phyloP scores from a whole-genome alignment of 2,888 invertebrate genomes.

The Spatulosminthurus flaviceps region DNA sequence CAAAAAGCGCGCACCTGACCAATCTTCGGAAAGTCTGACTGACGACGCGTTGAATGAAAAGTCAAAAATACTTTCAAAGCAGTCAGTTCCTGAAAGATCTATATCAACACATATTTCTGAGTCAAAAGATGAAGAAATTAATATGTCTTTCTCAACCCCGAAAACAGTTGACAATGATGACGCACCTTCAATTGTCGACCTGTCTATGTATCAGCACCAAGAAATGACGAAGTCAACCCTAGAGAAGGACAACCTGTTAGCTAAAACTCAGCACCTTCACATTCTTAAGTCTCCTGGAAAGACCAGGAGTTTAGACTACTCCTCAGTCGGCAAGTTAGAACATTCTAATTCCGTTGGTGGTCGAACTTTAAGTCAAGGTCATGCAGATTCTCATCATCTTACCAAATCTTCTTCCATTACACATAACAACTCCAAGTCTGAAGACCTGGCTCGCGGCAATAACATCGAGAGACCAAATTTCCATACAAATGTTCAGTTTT shows the following conservation, averaged over 20 bases:
- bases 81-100: conserved; percentile 24
- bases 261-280: conserved; percentile 28
- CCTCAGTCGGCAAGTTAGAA: background rate
- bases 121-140: conserved; percentile 36
- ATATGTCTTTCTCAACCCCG: conserved; percentile 51
- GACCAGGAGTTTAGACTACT: conserved; percentile 48
- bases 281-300: conserved; percentile 44
- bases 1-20: background rate
- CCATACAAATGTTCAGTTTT: conserved; percentile 66
- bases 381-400: background rate
- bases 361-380: conserved; percentile 3
- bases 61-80: conserved; percentile 16
- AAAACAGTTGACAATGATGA: conserved; percentile 51
- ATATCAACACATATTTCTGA: conserved; percentile 13
- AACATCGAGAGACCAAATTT: conserved; percentile 47
- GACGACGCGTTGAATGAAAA: conserved; percentile 6
- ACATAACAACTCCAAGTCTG: conserved; percentile 47
- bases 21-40: background rate
- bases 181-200: conserved; percentile 33
- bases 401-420: conserved; percentile 22
- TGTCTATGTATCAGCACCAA: conserved; percentile 23
- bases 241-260: background rate
- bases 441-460: conserved; percentile 39
- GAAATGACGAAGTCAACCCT: background rate
- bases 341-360: background rate